Evolutionary conservation across 2,113 vertebrate genomes (phyloP).

Genomic region (Panthera tigris): DNA sequence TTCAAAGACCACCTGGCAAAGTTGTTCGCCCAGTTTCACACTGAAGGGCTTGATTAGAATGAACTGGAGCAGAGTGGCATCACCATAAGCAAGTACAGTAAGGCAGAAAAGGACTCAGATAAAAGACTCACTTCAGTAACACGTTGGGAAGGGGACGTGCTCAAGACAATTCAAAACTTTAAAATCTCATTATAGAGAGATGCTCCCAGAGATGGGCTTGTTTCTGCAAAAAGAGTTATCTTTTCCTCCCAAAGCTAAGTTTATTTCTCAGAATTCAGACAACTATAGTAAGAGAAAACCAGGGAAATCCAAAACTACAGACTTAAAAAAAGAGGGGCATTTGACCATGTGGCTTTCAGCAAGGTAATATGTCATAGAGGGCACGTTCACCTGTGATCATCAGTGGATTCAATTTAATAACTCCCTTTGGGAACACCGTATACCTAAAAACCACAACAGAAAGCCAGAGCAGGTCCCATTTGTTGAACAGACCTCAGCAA

Average conservation of each 20-base stretch:
- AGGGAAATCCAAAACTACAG: background rate
- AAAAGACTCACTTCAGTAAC: background rate
- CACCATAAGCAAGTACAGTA: background rate
- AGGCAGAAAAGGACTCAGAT: background rate
- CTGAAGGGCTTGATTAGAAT: background rate
- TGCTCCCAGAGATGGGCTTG: background rate
- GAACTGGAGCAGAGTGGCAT: background rate
- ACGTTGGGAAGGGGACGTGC: background rate
- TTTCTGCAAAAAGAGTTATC: background rate
- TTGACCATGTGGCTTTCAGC: background rate
- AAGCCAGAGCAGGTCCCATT: background rate
- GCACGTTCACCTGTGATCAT: conserved; percentile 10
- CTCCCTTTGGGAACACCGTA: background rate
- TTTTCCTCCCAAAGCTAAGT: background rate
- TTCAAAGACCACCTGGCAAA: background rate
- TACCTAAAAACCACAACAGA: background rate
- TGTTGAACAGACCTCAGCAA: background rate
- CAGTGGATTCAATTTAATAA: conserved; percentile 36
- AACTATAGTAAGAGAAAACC: background rate
- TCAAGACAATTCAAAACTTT: background rate
- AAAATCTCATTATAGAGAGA: background rate
- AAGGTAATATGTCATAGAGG: background rate
- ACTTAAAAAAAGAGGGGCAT: background rate
- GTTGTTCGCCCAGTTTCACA: background rate
- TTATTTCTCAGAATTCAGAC: conserved; percentile 24